Conservation (phyloP, 53 echinoderm and acorn worm species). For the Antedon mediterranea region DNA sequence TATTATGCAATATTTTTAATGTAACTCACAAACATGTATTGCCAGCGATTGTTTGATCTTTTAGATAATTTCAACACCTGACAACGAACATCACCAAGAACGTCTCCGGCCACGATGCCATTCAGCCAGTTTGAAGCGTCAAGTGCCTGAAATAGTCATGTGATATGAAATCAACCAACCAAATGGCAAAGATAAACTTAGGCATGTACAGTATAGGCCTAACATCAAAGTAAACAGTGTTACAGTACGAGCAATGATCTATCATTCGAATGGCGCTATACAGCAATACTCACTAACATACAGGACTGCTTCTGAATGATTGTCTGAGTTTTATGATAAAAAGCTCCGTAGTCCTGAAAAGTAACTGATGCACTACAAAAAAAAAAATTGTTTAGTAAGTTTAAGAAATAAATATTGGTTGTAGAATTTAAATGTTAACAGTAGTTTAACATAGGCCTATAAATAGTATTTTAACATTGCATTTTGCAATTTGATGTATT, state of each 20-base stretch:
- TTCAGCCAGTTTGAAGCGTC: slow-evolving; percentile 3
- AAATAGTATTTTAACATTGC: too few species aligned
- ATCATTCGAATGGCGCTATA: too few species aligned
- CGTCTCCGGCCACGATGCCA: neutral
- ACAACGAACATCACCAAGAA: neutral
- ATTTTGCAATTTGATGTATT: too few species aligned
- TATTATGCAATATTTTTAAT: too few species aligned
- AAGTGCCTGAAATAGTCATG: neutral
- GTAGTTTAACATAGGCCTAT: too few species aligned
- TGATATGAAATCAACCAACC: too few species aligned
- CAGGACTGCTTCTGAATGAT: neutral
- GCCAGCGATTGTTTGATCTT: neutral
- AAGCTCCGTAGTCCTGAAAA: neutral
- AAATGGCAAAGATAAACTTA: too few species aligned
- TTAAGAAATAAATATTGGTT: too few species aligned
- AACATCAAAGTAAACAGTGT: too few species aligned
- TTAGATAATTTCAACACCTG: neutral
- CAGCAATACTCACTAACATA: neutral
- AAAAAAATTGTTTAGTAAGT: neutral
- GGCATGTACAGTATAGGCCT: too few species aligned
- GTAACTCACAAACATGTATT: neutral
- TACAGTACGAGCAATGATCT: too few species aligned
- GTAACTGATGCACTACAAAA: neutral
- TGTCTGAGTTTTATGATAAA: neutral
- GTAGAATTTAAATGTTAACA: too few species aligned